Base-by-base conservation (phyloP, 2,888 invertebrate species). In the Spatulosminthurus flaviceps region DNA sequence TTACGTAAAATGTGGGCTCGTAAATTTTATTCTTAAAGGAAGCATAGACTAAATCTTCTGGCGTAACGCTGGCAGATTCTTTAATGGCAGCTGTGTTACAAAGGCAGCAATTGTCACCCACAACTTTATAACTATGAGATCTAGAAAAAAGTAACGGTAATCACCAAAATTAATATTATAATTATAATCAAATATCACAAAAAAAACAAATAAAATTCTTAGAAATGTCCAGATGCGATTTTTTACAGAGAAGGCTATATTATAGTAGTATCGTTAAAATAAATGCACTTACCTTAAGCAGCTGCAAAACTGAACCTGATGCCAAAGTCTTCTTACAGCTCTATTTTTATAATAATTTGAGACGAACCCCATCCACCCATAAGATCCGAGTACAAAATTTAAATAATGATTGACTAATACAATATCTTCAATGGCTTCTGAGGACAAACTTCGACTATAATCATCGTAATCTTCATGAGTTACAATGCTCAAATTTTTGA, bases 41-140 rank as follows among this genome's bases (percentile, higher is more conserved):
- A 29, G 94, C 94, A 87, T 93, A 95, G 80, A 95, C 90, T 85
- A 96, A 92, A 87, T 96, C 95, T 84, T 94, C 92, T 51, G 92
- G 92, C 0, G 91, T 88, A 13, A 94, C 87, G 83, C 92, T 91
- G 0, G 95, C 93, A 86, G 93, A 90, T 86, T 92, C 92, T 87
- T 92, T 92, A 79, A 96, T 92, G 16, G 95, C 94, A 4, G 95
- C 93, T 16, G 94, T 91, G 88, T 95, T 92, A 88, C 96, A 96
- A 86, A 93, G 89, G 87, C 96, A 96, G 88, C 95, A 95, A 88
- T 96, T 96, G 89, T 96, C 96, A 81, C 94, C 93, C 19, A 92
- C 90, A 67, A 95, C 92, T 60, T 72, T 51, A n/a, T 80, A 72
- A n/a, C 71, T 78, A 24, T 73, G 73, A 73, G 78, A 79, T 74